phyloP scores from a whole-genome alignment of 2,113 vertebrate species.

The Forbesichthys papilliferus region DNA sequence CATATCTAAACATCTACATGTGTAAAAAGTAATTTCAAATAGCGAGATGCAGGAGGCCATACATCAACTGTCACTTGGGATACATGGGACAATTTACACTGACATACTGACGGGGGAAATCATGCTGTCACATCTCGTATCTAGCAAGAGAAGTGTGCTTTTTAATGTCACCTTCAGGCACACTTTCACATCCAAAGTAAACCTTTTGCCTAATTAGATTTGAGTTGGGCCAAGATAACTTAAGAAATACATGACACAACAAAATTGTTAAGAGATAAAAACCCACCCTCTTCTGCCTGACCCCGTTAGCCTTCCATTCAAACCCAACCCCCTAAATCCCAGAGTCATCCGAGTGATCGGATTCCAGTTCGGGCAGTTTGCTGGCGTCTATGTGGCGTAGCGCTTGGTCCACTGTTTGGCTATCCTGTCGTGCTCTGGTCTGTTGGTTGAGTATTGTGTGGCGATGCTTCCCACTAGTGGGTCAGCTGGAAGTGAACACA shows the following conservation, averaged over 20 bases:
- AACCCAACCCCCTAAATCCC: constrained; percentile 15
- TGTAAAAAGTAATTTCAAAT: constrained; percentile 24
- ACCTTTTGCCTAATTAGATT: constrained; percentile 58
- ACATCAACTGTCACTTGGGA: constrained; percentile 58
- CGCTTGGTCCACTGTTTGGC: constrained; percentile 83
- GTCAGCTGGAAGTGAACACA: constrained; percentile 60
- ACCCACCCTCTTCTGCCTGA: constrained; percentile 41
- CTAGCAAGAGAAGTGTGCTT: constrained; percentile 42
- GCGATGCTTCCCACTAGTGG: constrained; percentile 81
- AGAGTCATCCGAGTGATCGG: constrained; percentile 15
- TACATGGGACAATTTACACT: constrained; percentile 48
- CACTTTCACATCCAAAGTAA: constrained; percentile 32
- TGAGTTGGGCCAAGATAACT: constrained; percentile 58
- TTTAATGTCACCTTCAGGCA: constrained; percentile 54
- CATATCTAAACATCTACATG: constrained; percentile 48
- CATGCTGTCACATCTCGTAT: constrained; percentile 61
- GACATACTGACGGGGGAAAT: constrained; percentile 41
- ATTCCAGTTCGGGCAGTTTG: not conserved
- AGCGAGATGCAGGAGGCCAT: constrained; percentile 9
- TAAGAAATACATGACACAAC: constrained; percentile 46
- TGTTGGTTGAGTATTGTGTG: constrained; percentile 79
- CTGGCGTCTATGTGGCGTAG: constrained; percentile 74
- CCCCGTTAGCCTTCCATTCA: not conserved
- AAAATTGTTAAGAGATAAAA: constrained; percentile 53
- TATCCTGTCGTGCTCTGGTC: constrained; percentile 80